phyloP scores from a whole-genome alignment of 2,888 invertebrate genomes.

The Nineta flava region DNA sequence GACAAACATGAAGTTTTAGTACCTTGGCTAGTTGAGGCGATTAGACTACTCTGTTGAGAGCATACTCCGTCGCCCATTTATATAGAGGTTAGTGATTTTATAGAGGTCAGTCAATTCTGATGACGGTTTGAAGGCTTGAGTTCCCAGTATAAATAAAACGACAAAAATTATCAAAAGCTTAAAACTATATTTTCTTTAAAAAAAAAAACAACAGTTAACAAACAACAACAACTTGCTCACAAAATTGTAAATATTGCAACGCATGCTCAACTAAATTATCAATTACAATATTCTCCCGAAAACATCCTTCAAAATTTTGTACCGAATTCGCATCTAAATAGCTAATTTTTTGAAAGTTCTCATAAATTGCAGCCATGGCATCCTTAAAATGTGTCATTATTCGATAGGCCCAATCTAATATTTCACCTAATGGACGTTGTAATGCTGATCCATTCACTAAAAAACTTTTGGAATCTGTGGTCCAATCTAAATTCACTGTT shows the following conservation, averaged over 20 bases:
- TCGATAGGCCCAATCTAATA: constrained; percentile 20
- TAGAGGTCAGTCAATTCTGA: too few relatives aligned
- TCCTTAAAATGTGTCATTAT: constrained; percentile 19
- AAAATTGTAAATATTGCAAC: constrained; percentile 18
- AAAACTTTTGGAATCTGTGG: constrained; percentile 11
- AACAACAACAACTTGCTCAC: constrained; percentile 10
- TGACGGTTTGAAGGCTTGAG: too few relatives aligned
- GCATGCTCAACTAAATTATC: constrained; percentile 12
- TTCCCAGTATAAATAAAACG: too few relatives aligned
- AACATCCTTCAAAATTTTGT: constrained; percentile 16
- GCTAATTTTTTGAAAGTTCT: constrained; percentile 17
- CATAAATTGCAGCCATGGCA: constrained; percentile 17
- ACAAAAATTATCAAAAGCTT: too few relatives aligned
- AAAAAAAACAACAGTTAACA: too few relatives aligned
- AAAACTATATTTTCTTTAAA: too few relatives aligned
- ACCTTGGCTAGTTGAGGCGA: too few relatives aligned
- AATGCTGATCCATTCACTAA: constrained; percentile 21
- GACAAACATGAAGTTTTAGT: too few relatives aligned
- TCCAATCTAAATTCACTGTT: constrained; percentile 21
- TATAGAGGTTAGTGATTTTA: too few relatives aligned
- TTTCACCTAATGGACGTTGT: constrained; percentile 21
- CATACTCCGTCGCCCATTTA: too few relatives aligned
- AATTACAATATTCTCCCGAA: constrained; percentile 19
- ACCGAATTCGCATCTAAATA: constrained; percentile 17
- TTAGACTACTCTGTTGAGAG: too few relatives aligned